Base-by-base conservation (phyloP, 2,888 invertebrate genomes). In the Chorisops tibialis region DNA sequence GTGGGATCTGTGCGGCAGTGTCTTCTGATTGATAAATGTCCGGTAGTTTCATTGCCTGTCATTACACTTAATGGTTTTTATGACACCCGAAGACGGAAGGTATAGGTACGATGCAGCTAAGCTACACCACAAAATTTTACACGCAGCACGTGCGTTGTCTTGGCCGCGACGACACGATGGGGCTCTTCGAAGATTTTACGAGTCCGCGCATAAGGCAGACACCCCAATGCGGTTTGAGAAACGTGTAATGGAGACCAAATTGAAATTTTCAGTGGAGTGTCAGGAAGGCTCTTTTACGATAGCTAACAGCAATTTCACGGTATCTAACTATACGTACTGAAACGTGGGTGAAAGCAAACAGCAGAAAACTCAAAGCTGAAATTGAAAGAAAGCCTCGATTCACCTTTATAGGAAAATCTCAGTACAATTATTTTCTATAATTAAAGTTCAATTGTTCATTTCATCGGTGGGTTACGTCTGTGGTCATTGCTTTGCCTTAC, bases 21-120 rank as follows among this genome's bases (percentile, higher is more conserved):
- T 54, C 54, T 38, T 16, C 54, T 61, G 63, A 63, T 65, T 65
- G 65, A 65, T 65, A 65, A 65, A 65, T 65, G 65, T 63, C 63
- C 61, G 49, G 63, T 63, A 63, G 65, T 61, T 63, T 63, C 61
- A 65, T 63, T 63, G 59, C 59, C 45, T 59, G 59, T 59, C 65
- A 65, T 65, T 65, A 65, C 49, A 50, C 43, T 50, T 65, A 65
- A 65, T 65, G 61, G 65, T 63, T 61, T 62, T 59, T 63, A 61
- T 65, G 61, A 61, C 61, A 61, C 61, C 45, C n/a, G n/a, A n/a
- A n/a, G n/a, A n/a, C n/a, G 45, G 43, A 35, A 50, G 50, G 39
- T 21, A 30, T 30, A 30, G 7, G 30, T 7, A 24, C 24, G 24
- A n/a, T n/a, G n/a, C n/a, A n/a, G n/a, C n/a, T n/a, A n/a, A n/a